phyloP scores from a whole-genome alignment of 2,888 invertebrate species.

The Xiphydria camelus region DNA sequence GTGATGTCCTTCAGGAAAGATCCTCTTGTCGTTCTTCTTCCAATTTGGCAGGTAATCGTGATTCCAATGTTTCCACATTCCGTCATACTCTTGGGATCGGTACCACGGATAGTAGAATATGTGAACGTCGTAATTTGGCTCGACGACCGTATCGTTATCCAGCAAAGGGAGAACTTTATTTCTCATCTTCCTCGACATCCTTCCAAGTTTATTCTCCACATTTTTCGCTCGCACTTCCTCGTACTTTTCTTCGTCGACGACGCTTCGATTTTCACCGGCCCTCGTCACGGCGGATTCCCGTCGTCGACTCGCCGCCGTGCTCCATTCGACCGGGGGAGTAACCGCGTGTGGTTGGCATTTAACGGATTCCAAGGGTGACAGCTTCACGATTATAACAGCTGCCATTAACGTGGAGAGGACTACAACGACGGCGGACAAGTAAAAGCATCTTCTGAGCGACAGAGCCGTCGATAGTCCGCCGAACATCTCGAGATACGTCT shows the following conservation, averaged over 20 bases:
- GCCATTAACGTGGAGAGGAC: conserved; percentile 47
- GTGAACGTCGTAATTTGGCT: conserved; percentile 49
- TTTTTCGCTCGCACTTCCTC: conserved; percentile 38
- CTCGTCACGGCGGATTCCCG: conserved; percentile 12
- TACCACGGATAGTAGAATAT: conserved; percentile 54
- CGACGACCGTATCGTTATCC: conserved; percentile 29
- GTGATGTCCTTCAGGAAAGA: conserved; percentile 60
- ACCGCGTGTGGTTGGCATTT: conserved; percentile 42
- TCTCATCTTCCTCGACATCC: conserved; percentile 44
- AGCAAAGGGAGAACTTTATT: conserved; percentile 38
- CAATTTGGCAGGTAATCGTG: conserved; percentile 50
- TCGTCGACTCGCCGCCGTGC: conserved; percentile 31
- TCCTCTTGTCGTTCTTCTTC: conserved; percentile 53
- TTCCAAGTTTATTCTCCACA: conserved; percentile 38
- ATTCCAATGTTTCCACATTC: conserved; percentile 50
- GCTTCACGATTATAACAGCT: conserved; percentile 43
- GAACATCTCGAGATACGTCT: conserved; percentile 29
- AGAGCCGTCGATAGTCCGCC: conserved; percentile 35
- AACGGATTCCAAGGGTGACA: conserved; percentile 44
- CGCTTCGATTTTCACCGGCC: conserved; percentile 23
- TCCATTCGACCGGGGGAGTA: conserved; percentile 44
- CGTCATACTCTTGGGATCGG: conserved; percentile 44
- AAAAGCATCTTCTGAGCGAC: conserved; percentile 43
- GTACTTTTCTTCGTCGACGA: conserved; percentile 33
- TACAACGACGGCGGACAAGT: conserved; percentile 41